Conservation (phyloP, 2,888 invertebrate genomes). For the Epinotia demarniana region DNA sequence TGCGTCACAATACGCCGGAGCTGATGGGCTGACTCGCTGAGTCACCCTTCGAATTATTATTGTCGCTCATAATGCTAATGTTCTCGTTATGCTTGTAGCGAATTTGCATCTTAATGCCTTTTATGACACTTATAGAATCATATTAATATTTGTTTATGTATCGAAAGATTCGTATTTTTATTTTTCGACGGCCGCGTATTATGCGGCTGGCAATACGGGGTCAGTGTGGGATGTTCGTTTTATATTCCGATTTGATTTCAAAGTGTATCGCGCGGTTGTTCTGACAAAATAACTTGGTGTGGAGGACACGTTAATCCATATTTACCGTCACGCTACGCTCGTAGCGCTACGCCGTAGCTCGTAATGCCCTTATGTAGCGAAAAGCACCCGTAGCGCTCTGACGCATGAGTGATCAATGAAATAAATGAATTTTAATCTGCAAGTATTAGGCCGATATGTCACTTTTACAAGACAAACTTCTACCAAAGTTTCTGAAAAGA, state of each 20-base stretch:
- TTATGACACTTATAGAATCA: constrained; percentile 59
- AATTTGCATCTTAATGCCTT: constrained; percentile 81
- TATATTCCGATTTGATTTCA: background rate
- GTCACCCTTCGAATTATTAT: constrained; percentile 73
- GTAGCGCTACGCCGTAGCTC: too few species aligned
- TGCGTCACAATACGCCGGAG: constrained; percentile 73
- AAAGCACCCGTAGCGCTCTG: too few species aligned
- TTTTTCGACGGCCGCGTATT: background rate
- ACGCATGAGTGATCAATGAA: too few species aligned
- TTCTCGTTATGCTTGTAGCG: constrained; percentile 78
- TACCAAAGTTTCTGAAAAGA: too few species aligned
- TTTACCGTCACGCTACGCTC: too few species aligned
- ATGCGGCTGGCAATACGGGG: background rate
- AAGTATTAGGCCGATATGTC: too few species aligned
- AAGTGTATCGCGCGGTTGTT: background rate
- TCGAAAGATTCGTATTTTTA: background rate
- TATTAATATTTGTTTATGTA: constrained; percentile 54
- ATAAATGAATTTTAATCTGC: too few species aligned
- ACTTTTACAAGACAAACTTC: too few species aligned
- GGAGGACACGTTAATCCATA: too few species aligned
- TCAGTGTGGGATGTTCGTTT: background rate
- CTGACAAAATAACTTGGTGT: background rate
- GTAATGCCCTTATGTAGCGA: too few species aligned
- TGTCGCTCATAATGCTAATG: constrained; percentile 82
- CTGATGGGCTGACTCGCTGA: constrained; percentile 78